These are phyloP conservation scores for Stegodyphus dumicola DNA, from an alignment of 1,140 invertebrate species.

Conservation along the genomic window DNA sequence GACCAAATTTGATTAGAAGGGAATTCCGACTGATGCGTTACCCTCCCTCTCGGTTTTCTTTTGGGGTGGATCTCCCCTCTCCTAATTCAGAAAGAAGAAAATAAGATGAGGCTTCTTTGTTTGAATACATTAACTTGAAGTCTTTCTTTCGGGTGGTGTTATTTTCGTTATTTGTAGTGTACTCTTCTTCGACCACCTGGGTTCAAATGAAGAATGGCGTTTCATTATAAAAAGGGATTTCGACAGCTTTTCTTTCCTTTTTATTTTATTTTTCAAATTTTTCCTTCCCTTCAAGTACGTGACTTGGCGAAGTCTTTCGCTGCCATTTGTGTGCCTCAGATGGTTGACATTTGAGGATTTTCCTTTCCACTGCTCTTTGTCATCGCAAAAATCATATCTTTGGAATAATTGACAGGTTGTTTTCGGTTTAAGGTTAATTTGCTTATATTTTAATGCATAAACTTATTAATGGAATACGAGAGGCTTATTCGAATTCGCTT, in stretches of 20 bases:
- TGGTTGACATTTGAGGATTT: too few species aligned
- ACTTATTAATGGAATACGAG: too few species aligned
- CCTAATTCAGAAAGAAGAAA: constrained; percentile 6
- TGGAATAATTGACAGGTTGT: too few species aligned
- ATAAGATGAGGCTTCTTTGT: constrained; percentile 39
- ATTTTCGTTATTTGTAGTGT: constrained; percentile 10
- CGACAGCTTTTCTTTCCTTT: neutral
- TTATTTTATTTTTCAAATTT: neutral
- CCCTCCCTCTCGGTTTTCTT: neutral
- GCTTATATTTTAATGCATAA: too few species aligned
- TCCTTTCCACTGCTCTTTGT: too few species aligned
- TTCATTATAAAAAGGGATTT: constrained; percentile 41
- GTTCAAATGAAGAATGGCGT: constrained; percentile 20
- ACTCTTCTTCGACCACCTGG: constrained; percentile 19
- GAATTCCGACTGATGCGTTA: constrained; percentile 49
- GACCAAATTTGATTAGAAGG: constrained; percentile 56
- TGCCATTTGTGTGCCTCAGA: too few species aligned
- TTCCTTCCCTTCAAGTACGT: too few species aligned
- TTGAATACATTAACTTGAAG: constrained; percentile 53
- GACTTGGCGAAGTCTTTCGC: too few species aligned
- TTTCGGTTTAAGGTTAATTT: too few species aligned
- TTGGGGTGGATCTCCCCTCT: neutral
- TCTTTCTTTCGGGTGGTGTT: constrained; percentile 7
- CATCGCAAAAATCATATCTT: too few species aligned
- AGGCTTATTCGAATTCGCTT: too few species aligned